A percentile compares a stretch with the other conserved stretches of the same genome.
Evolutionary conservation across 2,113 vertebrate genomes (phyloP).

Genomic region (Tupaia tana): DNA sequence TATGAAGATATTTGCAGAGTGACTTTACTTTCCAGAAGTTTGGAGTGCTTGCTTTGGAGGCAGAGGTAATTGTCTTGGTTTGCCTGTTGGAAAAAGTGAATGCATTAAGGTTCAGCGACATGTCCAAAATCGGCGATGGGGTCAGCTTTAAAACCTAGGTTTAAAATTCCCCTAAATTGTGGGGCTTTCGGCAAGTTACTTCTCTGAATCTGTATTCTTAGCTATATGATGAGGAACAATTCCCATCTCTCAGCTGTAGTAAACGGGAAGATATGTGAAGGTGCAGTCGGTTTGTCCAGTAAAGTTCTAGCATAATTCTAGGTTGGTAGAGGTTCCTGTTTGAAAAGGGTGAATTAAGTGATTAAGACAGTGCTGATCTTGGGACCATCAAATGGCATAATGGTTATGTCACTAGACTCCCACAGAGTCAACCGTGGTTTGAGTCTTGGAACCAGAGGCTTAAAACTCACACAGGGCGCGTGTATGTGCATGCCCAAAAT

Average conservation of each 20-base stretch:
- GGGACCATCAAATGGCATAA: too few relatives aligned
- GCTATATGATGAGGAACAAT: background rate
- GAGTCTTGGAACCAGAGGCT: too few relatives aligned
- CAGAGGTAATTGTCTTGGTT: slow-evolving; percentile 52
- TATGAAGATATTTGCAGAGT: slow-evolving; percentile 51
- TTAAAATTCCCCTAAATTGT: slow-evolving; percentile 49
- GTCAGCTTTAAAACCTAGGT: slow-evolving; percentile 1
- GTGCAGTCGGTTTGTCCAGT: background rate
- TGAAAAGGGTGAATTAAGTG: background rate
- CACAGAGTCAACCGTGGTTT: too few relatives aligned
- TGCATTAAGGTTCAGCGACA: background rate
- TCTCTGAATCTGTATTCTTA: slow-evolving; percentile 43
- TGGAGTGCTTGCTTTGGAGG: background rate
- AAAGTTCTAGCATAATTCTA: background rate
- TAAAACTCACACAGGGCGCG: too few relatives aligned
- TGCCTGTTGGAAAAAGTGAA: slow-evolving; percentile 27
- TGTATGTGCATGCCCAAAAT: too few relatives aligned
- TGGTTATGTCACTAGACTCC: too few relatives aligned
- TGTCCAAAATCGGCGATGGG: background rate
- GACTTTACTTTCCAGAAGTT: slow-evolving; percentile 61
- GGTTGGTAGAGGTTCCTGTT: slow-evolving; percentile 14
- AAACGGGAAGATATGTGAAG: slow-evolving; percentile 17
- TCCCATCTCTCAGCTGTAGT: background rate
- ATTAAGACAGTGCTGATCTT: background rate
- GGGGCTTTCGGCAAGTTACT: slow-evolving; percentile 37